Base-by-base conservation (phyloP, 2,888 invertebrate species). In the Alloplasta piceator region DNA sequence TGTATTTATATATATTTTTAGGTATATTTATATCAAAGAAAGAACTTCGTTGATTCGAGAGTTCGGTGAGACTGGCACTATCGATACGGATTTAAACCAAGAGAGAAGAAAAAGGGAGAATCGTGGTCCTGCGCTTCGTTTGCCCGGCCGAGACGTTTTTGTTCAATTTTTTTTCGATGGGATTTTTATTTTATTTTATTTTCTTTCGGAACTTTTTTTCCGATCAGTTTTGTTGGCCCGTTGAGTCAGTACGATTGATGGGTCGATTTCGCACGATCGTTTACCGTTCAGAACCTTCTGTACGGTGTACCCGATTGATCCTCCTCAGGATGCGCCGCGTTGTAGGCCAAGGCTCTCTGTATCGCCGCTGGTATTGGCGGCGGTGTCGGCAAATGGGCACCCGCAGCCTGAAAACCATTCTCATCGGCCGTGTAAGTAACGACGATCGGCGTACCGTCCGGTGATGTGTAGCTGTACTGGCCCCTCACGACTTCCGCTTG, bases 311-410 rank as follows among this genome's bases (percentile, higher is more conserved):
- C 92, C 84, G 91, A 90, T 77, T 92, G 91, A 79, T 93, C 92
- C 85, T 93, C 92, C 83, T 92, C 92, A 55, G 93, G 93, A 80
- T 93, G 93, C 48, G 92, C 92, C 16, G 92, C 92, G 82, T 95
- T 93, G 91, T 94, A 95, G 16, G 95, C 95, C 84, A 96, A 91
- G 61, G 95, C 94, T 83, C 94, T 94, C 87, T 95, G 95, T 84
- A 96, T 96, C 84, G 95, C 96, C 70, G 94, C 93, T 6, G 96
- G 96, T 84, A 96, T 95, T 16, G 97, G 96, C n/a, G 96, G 97
- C 4, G 97, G 96, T 6, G 96, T 97, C 10, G 97, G 97, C 58
- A 97, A 92, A 91, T 97, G 96, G 63, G 95, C 95, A 48, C 97
- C 96, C 91, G 94, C 94, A 7, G 95, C 94, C 86, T 94, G 95